Percentiles rank a stretch among this genome's conserved stretches.
Conservation (phyloP, 2,888 invertebrate species). For the Lasioglossum marginatum region DNA sequence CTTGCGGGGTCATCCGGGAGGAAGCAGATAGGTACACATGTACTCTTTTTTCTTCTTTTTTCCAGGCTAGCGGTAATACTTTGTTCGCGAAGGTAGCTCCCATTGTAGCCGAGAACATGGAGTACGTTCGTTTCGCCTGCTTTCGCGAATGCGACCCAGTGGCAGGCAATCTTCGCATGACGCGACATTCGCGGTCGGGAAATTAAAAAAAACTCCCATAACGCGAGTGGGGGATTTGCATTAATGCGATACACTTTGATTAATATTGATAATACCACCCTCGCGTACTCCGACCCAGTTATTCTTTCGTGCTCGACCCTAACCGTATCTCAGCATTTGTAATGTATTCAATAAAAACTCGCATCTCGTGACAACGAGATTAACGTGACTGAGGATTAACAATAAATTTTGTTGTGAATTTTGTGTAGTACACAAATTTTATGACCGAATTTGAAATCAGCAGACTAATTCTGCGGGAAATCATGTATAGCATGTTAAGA, state of each 20-base stretch:
- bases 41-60: not conserved
- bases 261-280: not conserved
- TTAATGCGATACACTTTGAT: not conserved
- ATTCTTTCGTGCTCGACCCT: not conserved
- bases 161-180: not conserved
- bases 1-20: conserved; percentile 1
- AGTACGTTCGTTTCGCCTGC: not conserved
- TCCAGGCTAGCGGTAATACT: not conserved
- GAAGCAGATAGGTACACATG: not conserved
- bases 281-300: not conserved
- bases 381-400: not conserved
- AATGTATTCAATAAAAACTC: not conserved
- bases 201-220: not conserved
- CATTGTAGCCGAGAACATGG: not conserved
- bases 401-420: not conserved
- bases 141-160: not conserved
- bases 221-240: not conserved
- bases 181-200: not conserved
- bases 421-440: no score
- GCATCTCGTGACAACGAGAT: no score
- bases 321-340: not conserved
- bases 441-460: no score
- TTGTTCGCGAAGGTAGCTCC: not conserved
- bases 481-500: no score
- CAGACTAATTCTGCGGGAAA: no score